Conservation (phyloP, 2,888 invertebrate genomes). For the Perdita meconis region DNA sequence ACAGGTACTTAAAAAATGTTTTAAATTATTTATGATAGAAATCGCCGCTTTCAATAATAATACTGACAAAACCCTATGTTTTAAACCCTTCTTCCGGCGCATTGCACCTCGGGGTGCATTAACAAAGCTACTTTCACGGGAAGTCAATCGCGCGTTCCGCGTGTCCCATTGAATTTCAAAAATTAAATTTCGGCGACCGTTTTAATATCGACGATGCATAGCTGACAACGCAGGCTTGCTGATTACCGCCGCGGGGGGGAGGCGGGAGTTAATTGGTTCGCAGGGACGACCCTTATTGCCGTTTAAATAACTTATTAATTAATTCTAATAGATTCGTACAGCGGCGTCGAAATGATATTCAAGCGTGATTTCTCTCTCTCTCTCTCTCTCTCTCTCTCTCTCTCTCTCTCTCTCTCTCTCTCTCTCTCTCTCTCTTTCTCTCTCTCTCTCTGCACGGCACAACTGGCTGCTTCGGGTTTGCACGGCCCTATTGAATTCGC, state of each 20-base stretch:
- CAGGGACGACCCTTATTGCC: conserved; percentile 21
- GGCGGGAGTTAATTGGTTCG: conserved; percentile 40
- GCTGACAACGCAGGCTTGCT: conserved; percentile 9
- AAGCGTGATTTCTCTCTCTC: background rate
- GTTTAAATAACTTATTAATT: conserved; percentile 56
- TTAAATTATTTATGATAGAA: too few relatives aligned
- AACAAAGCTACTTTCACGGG: background rate
- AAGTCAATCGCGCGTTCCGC: background rate
- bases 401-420: too few relatives aligned
- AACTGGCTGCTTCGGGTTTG: background rate
- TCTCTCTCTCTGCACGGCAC: too few relatives aligned
- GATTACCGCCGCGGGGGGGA: conserved; percentile 27
- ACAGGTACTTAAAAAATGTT: too few relatives aligned
- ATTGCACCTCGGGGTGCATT: background rate
- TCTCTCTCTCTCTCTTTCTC: too few relatives aligned
- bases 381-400: too few relatives aligned
- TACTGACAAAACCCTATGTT: background rate
- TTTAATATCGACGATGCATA: conserved; percentile 19
- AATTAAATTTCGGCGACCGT: conserved; percentile 29
- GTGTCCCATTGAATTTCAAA: background rate
- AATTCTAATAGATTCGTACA: conserved; percentile 49
- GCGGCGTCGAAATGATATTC: conserved; percentile 18
- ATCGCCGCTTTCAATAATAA: too few relatives aligned
- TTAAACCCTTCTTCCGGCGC: background rate
- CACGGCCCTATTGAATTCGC: conserved; percentile 9